phyloP scores from a whole-genome alignment of 2,888 invertebrate species.

The Lasioglossum figueresi region DNA sequence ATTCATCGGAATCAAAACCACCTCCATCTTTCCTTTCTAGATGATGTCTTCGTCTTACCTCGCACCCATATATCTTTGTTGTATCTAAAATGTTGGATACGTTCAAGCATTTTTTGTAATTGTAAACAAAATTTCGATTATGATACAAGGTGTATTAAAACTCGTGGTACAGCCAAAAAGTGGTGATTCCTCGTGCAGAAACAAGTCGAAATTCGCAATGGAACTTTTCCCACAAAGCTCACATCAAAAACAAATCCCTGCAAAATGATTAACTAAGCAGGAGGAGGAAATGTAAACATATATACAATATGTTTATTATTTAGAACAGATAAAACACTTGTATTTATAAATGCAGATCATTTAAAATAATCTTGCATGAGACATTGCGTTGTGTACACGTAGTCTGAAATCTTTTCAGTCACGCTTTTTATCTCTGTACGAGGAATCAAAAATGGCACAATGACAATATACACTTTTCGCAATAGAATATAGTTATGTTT shows the following conservation, averaged over 20 bases:
- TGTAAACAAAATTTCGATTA: not conserved
- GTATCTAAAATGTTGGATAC: slow-evolving; percentile 87
- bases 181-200: not conserved
- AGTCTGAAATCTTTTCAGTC: no score
- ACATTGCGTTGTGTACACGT: no score
- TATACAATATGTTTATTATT: no score
- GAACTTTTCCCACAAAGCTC: not conserved
- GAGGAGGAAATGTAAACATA: no score
- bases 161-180: not conserved
- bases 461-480: no score
- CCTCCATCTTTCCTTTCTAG: slow-evolving; percentile 96
- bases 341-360: no score
- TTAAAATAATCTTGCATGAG: no score
- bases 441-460: no score
- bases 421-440: no score
- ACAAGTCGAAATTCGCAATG: not conserved
- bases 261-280: no score
- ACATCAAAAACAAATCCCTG: not conserved
- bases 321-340: no score
- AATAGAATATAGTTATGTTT: no score
- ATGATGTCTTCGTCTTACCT: slow-evolving; percentile 97
- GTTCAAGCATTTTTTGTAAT: not conserved
- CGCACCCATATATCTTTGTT: slow-evolving; percentile 98
- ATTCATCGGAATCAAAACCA: slow-evolving; percentile 95
- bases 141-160: not conserved